Evolutionary conservation across 2,797 vertebrate species (phyloP).

Genomic region (Helostoma temminkii): DNA sequence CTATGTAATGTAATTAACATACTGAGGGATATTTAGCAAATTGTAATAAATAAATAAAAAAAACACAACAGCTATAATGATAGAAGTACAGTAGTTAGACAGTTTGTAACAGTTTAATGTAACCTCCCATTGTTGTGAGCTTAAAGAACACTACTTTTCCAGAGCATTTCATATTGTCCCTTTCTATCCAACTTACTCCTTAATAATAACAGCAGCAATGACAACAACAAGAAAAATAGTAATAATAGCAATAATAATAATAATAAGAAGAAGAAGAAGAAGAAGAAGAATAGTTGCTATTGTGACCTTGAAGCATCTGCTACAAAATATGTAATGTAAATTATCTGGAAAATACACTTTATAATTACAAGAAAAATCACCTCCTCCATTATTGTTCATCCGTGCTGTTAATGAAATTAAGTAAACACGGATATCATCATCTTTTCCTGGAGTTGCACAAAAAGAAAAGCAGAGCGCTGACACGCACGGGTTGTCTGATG

Average conservation of each 20-base stretch:
- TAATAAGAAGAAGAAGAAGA: too few species aligned
- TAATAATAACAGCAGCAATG: too few species aligned
- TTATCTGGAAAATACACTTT: conserved; percentile 65
- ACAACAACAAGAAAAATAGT: too few species aligned
- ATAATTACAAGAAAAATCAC: conserved; percentile 65
- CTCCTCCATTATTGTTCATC: conserved; percentile 67
- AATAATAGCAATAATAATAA: conserved; percentile 21
- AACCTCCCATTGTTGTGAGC: too few species aligned
- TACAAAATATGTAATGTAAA: conserved; percentile 48
- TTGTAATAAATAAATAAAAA: too few species aligned
- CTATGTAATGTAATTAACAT: conserved; percentile 12
- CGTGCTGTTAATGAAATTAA: conserved; percentile 70
- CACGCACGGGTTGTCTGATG: conserved; percentile 46
- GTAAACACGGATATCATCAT: conserved; percentile 61
- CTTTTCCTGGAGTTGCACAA: conserved; percentile 42
- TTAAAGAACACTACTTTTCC: too few species aligned
- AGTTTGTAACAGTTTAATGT: conserved; percentile 14
- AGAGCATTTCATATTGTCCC: too few species aligned
- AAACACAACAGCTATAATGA: too few species aligned
- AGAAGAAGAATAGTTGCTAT: too few species aligned
- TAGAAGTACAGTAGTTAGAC: too few species aligned
- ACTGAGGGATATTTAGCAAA: conserved; percentile 15
- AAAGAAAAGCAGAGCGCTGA: conserved; percentile 45
- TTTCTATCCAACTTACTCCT: too few species aligned
- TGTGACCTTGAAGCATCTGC: conserved; percentile 35